Evolutionary conservation across 2,113 vertebrate species (phyloP), one percentile per base, ranked within the genome.

Genomic region (Chloropsis cyanopogon): DNA sequence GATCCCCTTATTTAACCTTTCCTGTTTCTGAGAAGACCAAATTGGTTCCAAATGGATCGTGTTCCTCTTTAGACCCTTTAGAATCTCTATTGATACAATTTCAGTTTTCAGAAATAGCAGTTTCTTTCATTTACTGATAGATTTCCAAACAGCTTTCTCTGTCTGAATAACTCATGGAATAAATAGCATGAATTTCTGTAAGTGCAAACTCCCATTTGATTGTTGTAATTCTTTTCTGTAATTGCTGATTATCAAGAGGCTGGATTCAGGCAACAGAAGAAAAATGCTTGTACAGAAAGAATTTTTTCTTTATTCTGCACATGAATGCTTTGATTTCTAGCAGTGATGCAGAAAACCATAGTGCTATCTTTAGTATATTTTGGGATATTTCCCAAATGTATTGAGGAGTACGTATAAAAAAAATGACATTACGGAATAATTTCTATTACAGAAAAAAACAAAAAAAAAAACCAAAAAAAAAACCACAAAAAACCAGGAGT

Each of bases 311-410:
- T 92, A 76, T 92, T 94, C 86, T 86, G 69, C 50, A 76, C n/a
- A 76, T 73, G 91, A 79, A 83, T 86, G 79, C 95, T 89, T 91
- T 83, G 60, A 64, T 76, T 87, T 95, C 94, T 86, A 95, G 84
- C 81, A 77, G 42, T 28, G 77, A 88, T 64, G 72, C 60, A 90
- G 82, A 94, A 87, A 96, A 83, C 8, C n/a, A 12, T 7, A 17
- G 19, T 42, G 52, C 71, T 93, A 69, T 96, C 66, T 96, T 94
- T 77, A 73, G 68, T 22, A 56, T 41, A 37, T 77, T 93, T 88
- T 35, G 82, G 79, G 80, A 96, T 60, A 68, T 78, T 88, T 94
- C 56, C 68, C 79, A 86, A 59, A 72, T 18, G 33, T 54, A 63
- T 50, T 26, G 31, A 49, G 26, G 15, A 80, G 13, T 71, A 31